Conservation (phyloP, 2,113 vertebrate species). For the Monopterus albus region DNA sequence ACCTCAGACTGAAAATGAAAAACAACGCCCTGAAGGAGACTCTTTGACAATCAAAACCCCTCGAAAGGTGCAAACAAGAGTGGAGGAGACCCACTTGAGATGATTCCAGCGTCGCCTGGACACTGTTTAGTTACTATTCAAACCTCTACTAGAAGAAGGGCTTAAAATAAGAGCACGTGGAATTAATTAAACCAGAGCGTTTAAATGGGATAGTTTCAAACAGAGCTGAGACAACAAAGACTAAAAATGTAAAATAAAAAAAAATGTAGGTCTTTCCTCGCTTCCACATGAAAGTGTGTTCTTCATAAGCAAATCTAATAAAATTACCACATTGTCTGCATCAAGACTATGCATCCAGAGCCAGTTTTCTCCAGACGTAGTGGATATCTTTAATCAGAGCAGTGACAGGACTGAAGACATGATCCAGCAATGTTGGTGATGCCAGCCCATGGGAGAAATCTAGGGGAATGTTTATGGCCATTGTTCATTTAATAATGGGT, state of each 20-base stretch:
- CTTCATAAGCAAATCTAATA: slow-evolving; percentile 45
- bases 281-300: slow-evolving; percentile 38
- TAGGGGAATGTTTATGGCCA: slow-evolving; percentile 34
- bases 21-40: slow-evolving; percentile 42
- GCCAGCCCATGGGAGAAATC: slow-evolving; percentile 16
- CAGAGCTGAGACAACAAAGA: slow-evolving; percentile 19
- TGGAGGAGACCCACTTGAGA: slow-evolving; percentile 7
- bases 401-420: slow-evolving; percentile 4
- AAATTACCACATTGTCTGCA: slow-evolving; percentile 36
- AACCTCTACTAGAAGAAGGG: slow-evolving; percentile 26
- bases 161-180: slow-evolving; percentile 54
- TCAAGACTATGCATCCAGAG: slow-evolving; percentile 6
- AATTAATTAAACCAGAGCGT: slow-evolving; percentile 50
- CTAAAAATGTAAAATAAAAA: not conserved
- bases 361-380: not conserved
- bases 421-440: slow-evolving; percentile 45
- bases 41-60: slow-evolving; percentile 43
- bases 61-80: slow-evolving; percentile 21
- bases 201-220: slow-evolving; percentile 24
- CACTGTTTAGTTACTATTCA: slow-evolving; percentile 11
- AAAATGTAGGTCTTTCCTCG: not conserved
- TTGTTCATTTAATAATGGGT: slow-evolving; percentile 54
- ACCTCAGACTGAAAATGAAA: slow-evolving; percentile 58
- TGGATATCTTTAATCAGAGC: slow-evolving; percentile 52
- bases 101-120: slow-evolving; percentile 40